These are phyloP conservation scores for Urocynchramus pylzowi DNA, from an alignment of 2,113 vertebrate species.

Conservation along the genomic window DNA sequence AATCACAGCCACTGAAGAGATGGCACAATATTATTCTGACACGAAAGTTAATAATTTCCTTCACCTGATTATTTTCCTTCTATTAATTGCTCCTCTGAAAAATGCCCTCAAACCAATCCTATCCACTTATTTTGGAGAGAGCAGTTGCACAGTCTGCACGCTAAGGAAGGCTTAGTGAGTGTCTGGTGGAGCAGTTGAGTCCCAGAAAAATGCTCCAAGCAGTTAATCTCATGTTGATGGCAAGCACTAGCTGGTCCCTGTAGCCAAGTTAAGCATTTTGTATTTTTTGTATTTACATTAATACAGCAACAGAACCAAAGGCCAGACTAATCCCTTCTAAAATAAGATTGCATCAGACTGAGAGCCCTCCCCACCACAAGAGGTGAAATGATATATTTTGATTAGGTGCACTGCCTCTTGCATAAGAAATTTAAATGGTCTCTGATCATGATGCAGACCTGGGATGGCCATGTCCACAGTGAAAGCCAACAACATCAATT, in stretches of 20 bases:
- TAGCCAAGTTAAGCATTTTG: neutral
- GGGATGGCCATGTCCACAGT: neutral
- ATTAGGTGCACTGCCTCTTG: neutral
- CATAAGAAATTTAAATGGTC: neutral
- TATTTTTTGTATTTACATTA: conserved; percentile 16
- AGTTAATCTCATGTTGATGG: conserved; percentile 7
- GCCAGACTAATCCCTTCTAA: conserved; percentile 7
- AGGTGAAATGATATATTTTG: neutral
- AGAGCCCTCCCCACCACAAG: neutral
- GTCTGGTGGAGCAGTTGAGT: neutral
- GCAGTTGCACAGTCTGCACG: neutral
- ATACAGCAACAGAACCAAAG: neutral
- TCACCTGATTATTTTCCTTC: neutral
- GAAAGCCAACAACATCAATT: neutral
- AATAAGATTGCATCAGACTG: neutral
- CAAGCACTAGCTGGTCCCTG: neutral
- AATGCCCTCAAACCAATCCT: neutral
- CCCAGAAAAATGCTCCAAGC: neutral
- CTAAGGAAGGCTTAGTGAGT: neutral
- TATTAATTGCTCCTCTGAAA: neutral
- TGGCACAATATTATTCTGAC: neutral
- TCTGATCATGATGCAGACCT: neutral
- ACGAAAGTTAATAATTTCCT: neutral
- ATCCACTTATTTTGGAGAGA: neutral
- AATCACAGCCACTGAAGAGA: neutral